Evolutionary conservation across 2,797 vertebrate genomes (phyloP).

Genomic region (Phrynocephalus guinanensis): DNA sequence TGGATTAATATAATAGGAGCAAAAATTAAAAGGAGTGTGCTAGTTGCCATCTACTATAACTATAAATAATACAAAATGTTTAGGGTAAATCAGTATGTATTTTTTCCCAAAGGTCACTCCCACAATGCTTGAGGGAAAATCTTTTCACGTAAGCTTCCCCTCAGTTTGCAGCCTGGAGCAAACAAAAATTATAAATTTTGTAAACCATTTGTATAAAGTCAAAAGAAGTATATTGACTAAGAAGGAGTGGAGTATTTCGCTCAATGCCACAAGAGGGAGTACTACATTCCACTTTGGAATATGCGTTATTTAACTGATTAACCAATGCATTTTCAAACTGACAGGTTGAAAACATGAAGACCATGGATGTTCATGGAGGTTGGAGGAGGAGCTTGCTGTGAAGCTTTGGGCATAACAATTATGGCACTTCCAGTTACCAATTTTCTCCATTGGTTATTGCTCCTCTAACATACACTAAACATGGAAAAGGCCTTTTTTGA

Average conservation of each 20-base stretch:
- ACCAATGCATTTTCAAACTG: neutral
- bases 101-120: neutral
- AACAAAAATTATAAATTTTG: neutral
- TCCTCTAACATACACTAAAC: neutral
- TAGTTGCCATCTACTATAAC: no score
- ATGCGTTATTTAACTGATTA: neutral
- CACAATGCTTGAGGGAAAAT: neutral
- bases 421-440: neutral
- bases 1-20: neutral
- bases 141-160: neutral
- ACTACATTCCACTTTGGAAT: constrained; percentile 32
- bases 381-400: neutral
- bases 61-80: neutral
- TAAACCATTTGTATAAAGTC: neutral
- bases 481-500: no score
- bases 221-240: constrained; percentile 1
- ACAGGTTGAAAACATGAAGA: neutral
- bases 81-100: neutral
- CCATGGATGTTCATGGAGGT: neutral
- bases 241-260: constrained; percentile 36
- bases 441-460: neutral
- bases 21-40: no score
- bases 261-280: constrained; percentile 21
- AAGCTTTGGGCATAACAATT: neutral
- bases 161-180: neutral